Evolutionary conservation across 1,140 invertebrate genomes (phyloP), one percentile per base, ranked within the genome.

Genomic region (Psilanteris sp.): DNA sequence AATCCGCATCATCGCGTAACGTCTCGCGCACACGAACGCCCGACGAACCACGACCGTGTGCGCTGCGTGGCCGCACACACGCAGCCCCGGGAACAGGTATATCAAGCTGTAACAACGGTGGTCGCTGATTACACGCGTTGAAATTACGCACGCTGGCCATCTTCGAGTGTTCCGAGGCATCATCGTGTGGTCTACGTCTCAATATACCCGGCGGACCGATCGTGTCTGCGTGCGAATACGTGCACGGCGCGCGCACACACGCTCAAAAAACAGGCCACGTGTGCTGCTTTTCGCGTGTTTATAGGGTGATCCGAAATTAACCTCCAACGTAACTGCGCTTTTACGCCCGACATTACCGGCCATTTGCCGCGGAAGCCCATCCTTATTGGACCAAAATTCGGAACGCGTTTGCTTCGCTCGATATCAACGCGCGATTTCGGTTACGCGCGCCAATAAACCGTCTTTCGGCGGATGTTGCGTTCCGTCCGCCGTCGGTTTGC

Each of bases 181-280:
- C 79, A 68, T 81, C 79, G 77, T 84, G 81, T 76, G 76, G 79
- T 84, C 79, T 83, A 84, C 83, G 81, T 83, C 83, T 84, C 81
- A 84, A 84, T 84, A 81, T 71, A 79, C 62, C 66, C 54, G 55
- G 74, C 46, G 36, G 37, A 44, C 36, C 68, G 36, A 43, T 64
- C 46, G 70, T 62, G 71, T 74, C 59, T 72, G 52, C 71, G 70
- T 68, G 32, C 8, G 39, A 68, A 39, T 73, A 72, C 61, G 24
- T 67, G 50, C 74, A 46, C 36, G 29, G 27, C 54, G 43, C 31
- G 52, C 44, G 59, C 52, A 71, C 37, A 72, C 66, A 41, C 64
- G 34, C 39, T 54, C 32, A 52, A 52, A 59, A 77, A 70, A 36
- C 54, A 36, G 46, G 50, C 43, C 72, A 64, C 68, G 77, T 72